Percentiles rank a stretch among this genome's conserved stretches.
Conservation (phyloP, 2,797 vertebrate species). For the Sarcophilus harrisii region DNA sequence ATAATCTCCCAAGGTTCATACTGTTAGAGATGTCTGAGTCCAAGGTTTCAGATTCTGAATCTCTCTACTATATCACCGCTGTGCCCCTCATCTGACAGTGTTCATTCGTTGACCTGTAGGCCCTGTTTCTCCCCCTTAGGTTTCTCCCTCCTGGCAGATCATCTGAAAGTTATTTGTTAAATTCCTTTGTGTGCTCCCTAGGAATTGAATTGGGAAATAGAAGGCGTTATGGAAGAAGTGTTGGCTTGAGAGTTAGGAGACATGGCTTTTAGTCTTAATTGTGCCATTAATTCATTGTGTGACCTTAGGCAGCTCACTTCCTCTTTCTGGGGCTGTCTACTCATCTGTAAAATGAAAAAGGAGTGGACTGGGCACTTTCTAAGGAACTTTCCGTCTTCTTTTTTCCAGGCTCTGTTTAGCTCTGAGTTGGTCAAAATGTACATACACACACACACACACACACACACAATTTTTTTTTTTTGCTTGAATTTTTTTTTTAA, state of each 20-base stretch:
- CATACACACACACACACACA: too few species aligned
- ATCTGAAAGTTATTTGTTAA: background rate
- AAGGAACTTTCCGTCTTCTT: background rate
- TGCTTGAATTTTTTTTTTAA: background rate
- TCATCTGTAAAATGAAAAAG: background rate
- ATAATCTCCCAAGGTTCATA: background rate
- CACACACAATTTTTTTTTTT: background rate
- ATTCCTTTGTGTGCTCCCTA: background rate
- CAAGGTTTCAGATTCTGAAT: background rate
- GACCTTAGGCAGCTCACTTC: background rate
- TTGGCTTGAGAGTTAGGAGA: background rate
- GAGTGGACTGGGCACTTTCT: background rate
- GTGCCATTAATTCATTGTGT: background rate
- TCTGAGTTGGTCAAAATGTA: background rate
- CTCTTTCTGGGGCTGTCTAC: background rate
- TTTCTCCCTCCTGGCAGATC: background rate
- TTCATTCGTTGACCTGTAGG: background rate
- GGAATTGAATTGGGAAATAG: background rate
- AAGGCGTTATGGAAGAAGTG: background rate
- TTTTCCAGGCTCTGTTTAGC: background rate
- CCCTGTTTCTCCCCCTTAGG: background rate
- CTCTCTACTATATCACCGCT: background rate
- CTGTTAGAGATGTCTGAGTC: background rate
- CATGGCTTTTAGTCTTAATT: background rate
- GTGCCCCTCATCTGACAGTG: background rate